Conservation (phyloP, 2,888 invertebrate genomes). For the Auanema freiburgensis region DNA sequence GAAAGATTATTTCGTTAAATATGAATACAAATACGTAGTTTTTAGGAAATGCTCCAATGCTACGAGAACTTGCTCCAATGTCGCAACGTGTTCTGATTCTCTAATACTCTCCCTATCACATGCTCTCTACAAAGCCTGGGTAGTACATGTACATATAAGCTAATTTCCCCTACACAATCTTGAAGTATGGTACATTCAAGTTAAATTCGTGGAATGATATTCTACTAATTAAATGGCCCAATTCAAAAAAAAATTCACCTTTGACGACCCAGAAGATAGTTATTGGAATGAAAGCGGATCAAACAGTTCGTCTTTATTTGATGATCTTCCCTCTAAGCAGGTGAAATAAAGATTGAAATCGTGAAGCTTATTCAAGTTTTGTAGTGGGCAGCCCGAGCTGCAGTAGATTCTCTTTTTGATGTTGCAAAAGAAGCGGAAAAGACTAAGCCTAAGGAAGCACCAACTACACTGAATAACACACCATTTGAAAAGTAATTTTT, state of each 20-base stretch:
- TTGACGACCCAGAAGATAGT: conserved; percentile 58
- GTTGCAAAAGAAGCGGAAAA: conserved; percentile 30
- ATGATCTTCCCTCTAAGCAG: conserved; percentile 49
- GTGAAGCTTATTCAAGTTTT: not conserved
- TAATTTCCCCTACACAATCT: not conserved
- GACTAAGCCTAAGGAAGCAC: conserved; percentile 15
- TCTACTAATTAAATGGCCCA: conserved; percentile 10
- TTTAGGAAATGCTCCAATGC: not conserved
- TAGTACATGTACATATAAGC: not conserved
- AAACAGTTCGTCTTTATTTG: conserved; percentile 40
- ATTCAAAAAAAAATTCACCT: conserved; percentile 46
- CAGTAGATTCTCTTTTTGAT: conserved; percentile 47
- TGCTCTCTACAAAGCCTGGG: no score
- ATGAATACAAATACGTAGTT: not conserved
- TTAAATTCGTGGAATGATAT: not conserved
- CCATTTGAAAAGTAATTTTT: not conserved
- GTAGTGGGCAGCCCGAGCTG: conserved; percentile 38
- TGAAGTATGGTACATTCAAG: conserved; percentile 2
- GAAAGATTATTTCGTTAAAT: not conserved
- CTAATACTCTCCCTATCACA: no score
- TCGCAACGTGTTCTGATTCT: no score
- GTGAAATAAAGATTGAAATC: conserved; percentile 17
- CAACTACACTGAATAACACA: not conserved
- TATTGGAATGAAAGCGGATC: conserved; percentile 53
- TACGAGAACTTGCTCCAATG: not conserved